A percentile compares a stretch with the other conserved stretches of the same genome.
phyloP scores from a whole-genome alignment of 2,888 invertebrate genomes.

The Sericinus montela region DNA sequence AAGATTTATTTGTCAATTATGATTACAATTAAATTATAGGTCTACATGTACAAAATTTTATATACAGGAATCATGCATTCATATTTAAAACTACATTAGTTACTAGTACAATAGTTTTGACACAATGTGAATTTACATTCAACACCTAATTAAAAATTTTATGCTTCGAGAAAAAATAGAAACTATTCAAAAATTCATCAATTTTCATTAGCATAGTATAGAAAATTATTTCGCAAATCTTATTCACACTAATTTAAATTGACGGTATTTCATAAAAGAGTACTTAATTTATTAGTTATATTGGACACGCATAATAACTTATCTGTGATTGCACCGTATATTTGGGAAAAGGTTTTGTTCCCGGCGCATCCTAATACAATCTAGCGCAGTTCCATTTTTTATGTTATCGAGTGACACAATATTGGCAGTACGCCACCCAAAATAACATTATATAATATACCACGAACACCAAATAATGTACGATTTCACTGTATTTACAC shows the following conservation, averaged over 20 bases:
- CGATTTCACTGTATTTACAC: slow-evolving; percentile 52
- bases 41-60: slow-evolving; percentile 77
- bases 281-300: slow-evolving; percentile 13
- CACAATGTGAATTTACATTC: slow-evolving; percentile 53
- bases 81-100: slow-evolving; percentile 50
- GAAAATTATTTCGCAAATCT: slow-evolving; percentile 2
- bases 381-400: background rate
- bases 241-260: slow-evolving; percentile 46
- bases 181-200: background rate
- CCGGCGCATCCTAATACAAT: background rate
- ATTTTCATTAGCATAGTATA: background rate
- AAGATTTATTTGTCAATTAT: slow-evolving; percentile 66
- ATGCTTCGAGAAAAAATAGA: background rate
- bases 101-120: slow-evolving; percentile 57
- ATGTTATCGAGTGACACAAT: slow-evolving; percentile 30
- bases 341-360: background rate
- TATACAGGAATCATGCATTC: slow-evolving; percentile 73
- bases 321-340: slow-evolving; percentile 1
- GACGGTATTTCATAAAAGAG: slow-evolving; percentile 33
- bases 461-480: slow-evolving; percentile 41
- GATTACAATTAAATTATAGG: slow-evolving; percentile 71
- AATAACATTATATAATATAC: slow-evolving; percentile 35
- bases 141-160: slow-evolving; percentile 30
- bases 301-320: slow-evolving; percentile 4
- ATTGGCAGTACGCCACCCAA: slow-evolving; percentile 43